These are phyloP conservation scores for Zhuqinia jingwanae DNA, from an alignment of 2,888 invertebrate species.

Conservation along the genomic window DNA sequence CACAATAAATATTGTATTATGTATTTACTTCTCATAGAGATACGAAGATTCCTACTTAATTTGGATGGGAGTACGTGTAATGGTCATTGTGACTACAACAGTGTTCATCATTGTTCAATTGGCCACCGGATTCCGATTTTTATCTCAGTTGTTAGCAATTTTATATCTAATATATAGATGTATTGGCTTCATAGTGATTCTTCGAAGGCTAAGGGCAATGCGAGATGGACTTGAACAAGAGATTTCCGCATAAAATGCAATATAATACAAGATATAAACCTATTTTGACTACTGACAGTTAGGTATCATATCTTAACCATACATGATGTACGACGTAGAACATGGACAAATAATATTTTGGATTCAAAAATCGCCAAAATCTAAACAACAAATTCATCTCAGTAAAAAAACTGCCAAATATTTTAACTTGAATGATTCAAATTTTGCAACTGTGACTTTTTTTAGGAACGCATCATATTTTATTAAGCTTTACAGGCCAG, in stretches of 20 bases:
- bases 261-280: not conserved
- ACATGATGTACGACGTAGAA: no score
- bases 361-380: not conserved
- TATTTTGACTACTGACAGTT: not conserved
- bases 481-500: not conserved
- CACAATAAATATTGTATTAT: no score
- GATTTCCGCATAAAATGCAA: conserved; percentile 36
- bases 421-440: not conserved
- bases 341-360: no score
- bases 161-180: conserved; percentile 67
- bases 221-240: conserved; percentile 57
- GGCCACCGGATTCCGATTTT: conserved; percentile 66
- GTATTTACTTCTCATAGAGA: conserved; percentile 39
- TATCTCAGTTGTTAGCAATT: conserved; percentile 62
- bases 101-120: conserved; percentile 70
- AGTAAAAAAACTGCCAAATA: conserved; percentile 30
- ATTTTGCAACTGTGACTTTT: not conserved
- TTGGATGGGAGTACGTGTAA: conserved; percentile 62
- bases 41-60: conserved; percentile 65
- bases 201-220: conserved; percentile 63
- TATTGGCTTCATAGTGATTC: conserved; percentile 65
- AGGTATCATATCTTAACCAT: no score
- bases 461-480: not conserved
- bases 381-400: not conserved
- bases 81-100: conserved; percentile 66